A percentile compares a stretch with the other conserved stretches of the same genome.
Conservation (phyloP, 2,888 invertebrate species). For the Polylopha cassiicola region DNA sequence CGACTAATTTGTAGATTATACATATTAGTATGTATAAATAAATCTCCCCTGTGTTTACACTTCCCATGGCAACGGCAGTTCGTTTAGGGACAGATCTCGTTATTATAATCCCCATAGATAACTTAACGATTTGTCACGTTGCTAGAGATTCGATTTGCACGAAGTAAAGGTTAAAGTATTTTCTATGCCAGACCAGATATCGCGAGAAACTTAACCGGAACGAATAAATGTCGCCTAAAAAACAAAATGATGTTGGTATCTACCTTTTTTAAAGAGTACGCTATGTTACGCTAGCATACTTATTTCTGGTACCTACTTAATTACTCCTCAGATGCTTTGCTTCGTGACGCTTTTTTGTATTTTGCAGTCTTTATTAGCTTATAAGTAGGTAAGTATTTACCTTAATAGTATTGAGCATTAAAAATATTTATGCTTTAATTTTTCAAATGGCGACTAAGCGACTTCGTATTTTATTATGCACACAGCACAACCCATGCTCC, state of each 20-base stretch:
- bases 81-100: conserved; percentile 58
- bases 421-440: no score
- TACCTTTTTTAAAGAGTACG: conserved; percentile 19
- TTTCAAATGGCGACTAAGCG: no score
- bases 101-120: conserved; percentile 65
- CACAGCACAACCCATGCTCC: no score
- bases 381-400: no score
- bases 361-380: no score
- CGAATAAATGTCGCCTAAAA: no score
- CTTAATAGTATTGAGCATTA: no score
- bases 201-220: conserved; percentile 6
- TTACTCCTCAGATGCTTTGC: no score
- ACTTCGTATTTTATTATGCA: no score
- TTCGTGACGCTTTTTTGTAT: no score
- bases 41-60: conserved; percentile 60
- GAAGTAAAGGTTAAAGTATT: conserved; percentile 28
- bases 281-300: conserved; percentile 19
- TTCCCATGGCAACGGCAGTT: conserved; percentile 59
- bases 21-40: conserved; percentile 48
- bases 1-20: conserved; percentile 65
- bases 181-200: conserved; percentile 10
- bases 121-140: conserved; percentile 61
- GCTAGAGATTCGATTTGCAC: conserved; percentile 48
- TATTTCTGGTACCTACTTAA: conserved; percentile 23
- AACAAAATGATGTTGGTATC: no score